phyloP scores from a whole-genome alignment of 2,797 vertebrate genomes.

The Ptychobarbus kaznakovi region DNA sequence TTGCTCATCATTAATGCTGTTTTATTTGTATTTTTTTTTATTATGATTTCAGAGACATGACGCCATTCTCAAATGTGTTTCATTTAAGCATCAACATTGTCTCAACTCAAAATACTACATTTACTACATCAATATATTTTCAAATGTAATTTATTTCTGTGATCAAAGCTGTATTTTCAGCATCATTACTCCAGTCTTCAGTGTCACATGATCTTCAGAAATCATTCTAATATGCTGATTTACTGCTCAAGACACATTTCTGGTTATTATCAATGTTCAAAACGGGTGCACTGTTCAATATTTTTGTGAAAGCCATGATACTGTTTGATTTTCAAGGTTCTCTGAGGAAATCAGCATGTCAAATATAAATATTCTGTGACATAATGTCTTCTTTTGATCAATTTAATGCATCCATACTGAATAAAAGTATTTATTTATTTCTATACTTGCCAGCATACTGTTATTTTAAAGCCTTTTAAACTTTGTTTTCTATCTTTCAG shows the following conservation, averaged over 20 bases:
- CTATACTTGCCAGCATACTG: neutral
- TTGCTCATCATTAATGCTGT: neutral
- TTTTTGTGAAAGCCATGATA: neutral
- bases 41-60: neutral
- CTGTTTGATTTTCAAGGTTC: neutral
- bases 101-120: neutral
- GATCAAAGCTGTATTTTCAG: neutral
- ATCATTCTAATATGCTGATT: neutral
- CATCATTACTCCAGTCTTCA: neutral
- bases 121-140: neutral
- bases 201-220: slow-evolving; percentile 6
- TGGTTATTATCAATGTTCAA: neutral
- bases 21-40: neutral
- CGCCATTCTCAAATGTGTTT: neutral
- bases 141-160: neutral
- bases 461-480: neutral
- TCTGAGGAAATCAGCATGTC: neutral
- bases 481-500: neutral
- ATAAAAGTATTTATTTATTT: neutral
- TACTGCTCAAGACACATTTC: neutral
- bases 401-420: neutral
- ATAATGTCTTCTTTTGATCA: neutral
- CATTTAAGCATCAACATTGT: neutral
- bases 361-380: neutral
- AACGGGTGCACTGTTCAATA: neutral